These are phyloP conservation scores for Heterochromis multidens DNA, from an alignment of 2,113 vertebrate species.

Conservation along the genomic window DNA sequence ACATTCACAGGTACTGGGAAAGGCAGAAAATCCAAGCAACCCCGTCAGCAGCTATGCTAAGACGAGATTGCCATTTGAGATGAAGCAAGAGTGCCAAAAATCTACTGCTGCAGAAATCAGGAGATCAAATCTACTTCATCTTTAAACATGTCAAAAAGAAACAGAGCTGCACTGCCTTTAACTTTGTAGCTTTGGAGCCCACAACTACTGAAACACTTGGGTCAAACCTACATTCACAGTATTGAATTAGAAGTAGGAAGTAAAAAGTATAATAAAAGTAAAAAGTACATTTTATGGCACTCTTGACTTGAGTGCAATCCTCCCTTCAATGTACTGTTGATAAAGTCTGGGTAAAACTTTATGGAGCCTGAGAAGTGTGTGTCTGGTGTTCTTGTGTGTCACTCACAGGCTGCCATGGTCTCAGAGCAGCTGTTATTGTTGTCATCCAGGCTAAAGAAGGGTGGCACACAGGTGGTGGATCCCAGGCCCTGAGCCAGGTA, in stretches of 20 bases:
- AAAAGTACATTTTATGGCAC: slow-evolving; percentile 55
- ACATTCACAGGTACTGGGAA: background rate
- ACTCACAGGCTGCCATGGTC: slow-evolving; percentile 83
- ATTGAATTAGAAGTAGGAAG: background rate
- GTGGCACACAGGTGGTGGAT: slow-evolving; percentile 72
- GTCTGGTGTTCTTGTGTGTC: background rate
- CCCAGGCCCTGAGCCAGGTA: slow-evolving; percentile 86
- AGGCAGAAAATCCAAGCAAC: background rate
- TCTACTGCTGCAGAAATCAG: background rate
- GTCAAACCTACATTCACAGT: background rate
- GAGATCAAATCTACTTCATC: slow-evolving; percentile 5
- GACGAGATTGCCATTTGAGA: background rate
- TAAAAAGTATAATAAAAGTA: slow-evolving; percentile 30
- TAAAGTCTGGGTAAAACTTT: slow-evolving; percentile 71
- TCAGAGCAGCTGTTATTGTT: slow-evolving; percentile 70
- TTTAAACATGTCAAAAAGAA: background rate
- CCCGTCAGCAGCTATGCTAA: background rate
- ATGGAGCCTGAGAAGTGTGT: slow-evolving; percentile 56
- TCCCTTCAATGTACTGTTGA: slow-evolving; percentile 70
- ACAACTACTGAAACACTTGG: background rate
- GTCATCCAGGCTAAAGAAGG: slow-evolving; percentile 80
- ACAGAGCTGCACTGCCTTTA: background rate
- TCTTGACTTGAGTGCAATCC: slow-evolving; percentile 50
- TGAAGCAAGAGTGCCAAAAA: background rate
- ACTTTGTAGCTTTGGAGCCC: background rate